Evolutionary conservation across 2,888 invertebrate species (phyloP), one percentile per base, ranked within the genome.

Genomic region (Bugulina stolonifera): DNA sequence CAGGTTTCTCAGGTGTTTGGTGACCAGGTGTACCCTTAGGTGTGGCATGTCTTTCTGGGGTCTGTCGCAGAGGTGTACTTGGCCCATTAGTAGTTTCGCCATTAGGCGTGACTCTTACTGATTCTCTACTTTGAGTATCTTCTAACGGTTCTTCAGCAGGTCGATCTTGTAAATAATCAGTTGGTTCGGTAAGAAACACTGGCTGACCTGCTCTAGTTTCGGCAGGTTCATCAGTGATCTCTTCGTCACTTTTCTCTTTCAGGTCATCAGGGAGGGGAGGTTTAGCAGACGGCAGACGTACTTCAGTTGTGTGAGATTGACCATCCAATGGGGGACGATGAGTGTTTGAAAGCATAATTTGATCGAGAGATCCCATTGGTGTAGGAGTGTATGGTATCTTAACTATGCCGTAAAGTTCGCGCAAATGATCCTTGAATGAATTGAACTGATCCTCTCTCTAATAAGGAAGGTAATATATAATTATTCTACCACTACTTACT

Each of bases 401-500:
- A 14, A 64, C 27, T 25, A 64, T 32, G 10, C 64, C 64, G 64
- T 64, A 64, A 25, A 64, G 32, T 34, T 64, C 64, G 22, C 64
- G 64, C 14, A 64, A 27, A 64, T 64, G 64, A 14, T 64, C 64
- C 32, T 32, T 64, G 32, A 64, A 32, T 27, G n/a, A 14, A 29
- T 10, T 22, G 27, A 64, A 64, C n/a, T 64, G 64, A 2, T 64
- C 64, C n/a, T 64, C 64, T 64, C 64, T 64, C 64, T 64, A 27
- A 25, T 27, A 32, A 64, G 5, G 64, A n/a, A n/a, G n/a, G n/a
- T n/a, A n/a, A n/a, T n/a, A n/a, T n/a, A n/a, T n/a, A n/a, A n/a
- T n/a, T n/a, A n/a, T n/a, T n/a, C n/a, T n/a, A n/a, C n/a, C n/a
- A n/a, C n/a, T n/a, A n/a, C n/a, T n/a, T n/a, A n/a, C n/a, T n/a